Evolutionary conservation across 1,140 invertebrate species (phyloP), one percentile per base, ranked within the genome.

Genomic region (Nasonia giraulti): DNA sequence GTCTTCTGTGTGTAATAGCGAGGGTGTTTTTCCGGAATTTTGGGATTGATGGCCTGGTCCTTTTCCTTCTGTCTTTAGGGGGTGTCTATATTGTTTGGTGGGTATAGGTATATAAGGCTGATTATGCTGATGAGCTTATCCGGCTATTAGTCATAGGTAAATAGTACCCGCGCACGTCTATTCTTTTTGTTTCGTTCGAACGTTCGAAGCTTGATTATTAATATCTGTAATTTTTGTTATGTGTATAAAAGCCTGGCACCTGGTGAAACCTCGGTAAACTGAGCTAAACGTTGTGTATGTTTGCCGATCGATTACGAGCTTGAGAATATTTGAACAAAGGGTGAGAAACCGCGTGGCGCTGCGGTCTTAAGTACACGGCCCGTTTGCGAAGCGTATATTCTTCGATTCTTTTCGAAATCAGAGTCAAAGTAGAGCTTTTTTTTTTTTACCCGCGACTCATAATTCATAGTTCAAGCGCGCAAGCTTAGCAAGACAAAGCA

Each of bases 401-500:
- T n/a, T n/a, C 8, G 40, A 44, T 44, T 44, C 6, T 11, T 44
- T 44, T 44, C 10, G 10, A 44, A 44, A 44, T 10, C 10, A 11
- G 2, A 44, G 40, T 2, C 1, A 44, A 44, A 44, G 40, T 40
- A 40, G 40, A 40, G 40, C 40, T 40, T 40, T 40, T 33, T 40
- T 40, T 7, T 7, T 40, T 7, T 40, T 27, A 27, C 23, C 23
- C 23, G 23, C 23, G 40, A 40, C 4, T 40, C 7, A 80, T 31
- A 75, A 33, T n/a, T 1, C 40, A 3, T 0, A 11, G 7, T 23
- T 14, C n/a, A 10, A 50, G 0, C 14, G 85, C 84, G 33, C 80
- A 86, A 20, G 74, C 40, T 40, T 71, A 3, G 78, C 81, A 86
- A 85, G 77, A 23, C 27, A 78, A 11, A 76, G 20, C 40, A 40